phyloP scores from a whole-genome alignment of 1,140 invertebrate species.

The Neodiprion fabricii region DNA sequence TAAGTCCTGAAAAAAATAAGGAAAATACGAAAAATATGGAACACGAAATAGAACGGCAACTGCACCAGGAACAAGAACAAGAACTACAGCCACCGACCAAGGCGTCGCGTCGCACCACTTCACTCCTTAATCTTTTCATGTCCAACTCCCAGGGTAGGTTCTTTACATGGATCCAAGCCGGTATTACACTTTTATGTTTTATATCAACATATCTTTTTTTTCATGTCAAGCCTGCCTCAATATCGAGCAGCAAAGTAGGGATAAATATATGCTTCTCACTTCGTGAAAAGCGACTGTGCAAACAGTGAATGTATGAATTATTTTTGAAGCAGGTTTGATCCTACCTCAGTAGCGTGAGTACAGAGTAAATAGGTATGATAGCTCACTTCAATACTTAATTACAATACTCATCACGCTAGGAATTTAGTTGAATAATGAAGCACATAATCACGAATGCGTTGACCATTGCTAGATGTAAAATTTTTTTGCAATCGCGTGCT shows the following conservation, averaged over 20 bases:
- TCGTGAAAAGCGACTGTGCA: too few relatives aligned
- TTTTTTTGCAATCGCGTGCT: not conserved
- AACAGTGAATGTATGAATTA: not conserved
- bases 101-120: slow-evolving; percentile 89
- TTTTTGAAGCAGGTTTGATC: not conserved
- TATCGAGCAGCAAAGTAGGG: not conserved
- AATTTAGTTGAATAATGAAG: not conserved
- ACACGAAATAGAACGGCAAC: slow-evolving; percentile 37
- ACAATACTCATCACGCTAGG: not conserved
- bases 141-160: slow-evolving; percentile 88
- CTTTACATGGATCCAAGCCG: not conserved
- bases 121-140: slow-evolving; percentile 92
- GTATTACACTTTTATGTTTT: not conserved
- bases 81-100: slow-evolving; percentile 64
- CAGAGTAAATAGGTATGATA: not conserved
- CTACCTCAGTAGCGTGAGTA: not conserved
- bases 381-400: not conserved
- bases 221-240: slow-evolving; percentile 1
- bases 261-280: too few relatives aligned
- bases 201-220: not conserved
- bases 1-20: slow-evolving; percentile 52
- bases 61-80: slow-evolving; percentile 42
- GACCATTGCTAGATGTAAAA: not conserved
- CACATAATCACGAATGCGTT: not conserved
- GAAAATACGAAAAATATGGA: slow-evolving; percentile 41